These are phyloP conservation scores for Litocranius walleri DNA, from an alignment of 2,113 vertebrate genomes.

Conservation along the genomic window DNA sequence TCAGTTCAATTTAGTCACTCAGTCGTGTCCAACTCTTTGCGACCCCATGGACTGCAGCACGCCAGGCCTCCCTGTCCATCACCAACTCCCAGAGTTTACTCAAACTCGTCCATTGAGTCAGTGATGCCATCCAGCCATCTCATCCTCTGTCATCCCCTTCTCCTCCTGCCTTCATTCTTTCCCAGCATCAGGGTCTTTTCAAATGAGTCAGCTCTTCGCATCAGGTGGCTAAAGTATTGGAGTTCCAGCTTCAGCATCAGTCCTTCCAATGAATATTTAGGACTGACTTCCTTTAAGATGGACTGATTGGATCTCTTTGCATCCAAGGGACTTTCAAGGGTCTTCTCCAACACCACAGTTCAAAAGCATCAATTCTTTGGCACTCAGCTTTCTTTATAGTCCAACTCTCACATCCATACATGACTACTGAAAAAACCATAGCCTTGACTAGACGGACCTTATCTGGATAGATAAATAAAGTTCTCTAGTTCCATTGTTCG, in stretches of 20 bases:
- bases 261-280: neutral
- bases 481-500: neutral
- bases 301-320: neutral
- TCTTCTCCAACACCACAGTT: neutral
- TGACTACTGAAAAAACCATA: neutral
- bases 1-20: neutral
- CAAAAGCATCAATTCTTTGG: neutral
- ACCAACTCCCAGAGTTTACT: neutral
- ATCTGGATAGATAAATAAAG: neutral
- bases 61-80: neutral
- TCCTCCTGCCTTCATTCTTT: neutral
- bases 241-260: neutral
- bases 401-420: neutral
- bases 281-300: neutral
- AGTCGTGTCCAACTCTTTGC: rapidly evolving
- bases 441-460: neutral
- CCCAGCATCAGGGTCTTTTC: neutral
- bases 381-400: neutral
- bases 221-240: neutral
- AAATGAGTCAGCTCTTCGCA: neutral
- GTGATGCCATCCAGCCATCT: neutral
- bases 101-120: neutral
- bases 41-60: neutral
- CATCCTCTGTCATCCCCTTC: neutral
- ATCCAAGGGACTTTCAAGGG: neutral